Base-by-base conservation (phyloP, 2,797 vertebrate genomes). In the Knipowitschia caucasica region DNA sequence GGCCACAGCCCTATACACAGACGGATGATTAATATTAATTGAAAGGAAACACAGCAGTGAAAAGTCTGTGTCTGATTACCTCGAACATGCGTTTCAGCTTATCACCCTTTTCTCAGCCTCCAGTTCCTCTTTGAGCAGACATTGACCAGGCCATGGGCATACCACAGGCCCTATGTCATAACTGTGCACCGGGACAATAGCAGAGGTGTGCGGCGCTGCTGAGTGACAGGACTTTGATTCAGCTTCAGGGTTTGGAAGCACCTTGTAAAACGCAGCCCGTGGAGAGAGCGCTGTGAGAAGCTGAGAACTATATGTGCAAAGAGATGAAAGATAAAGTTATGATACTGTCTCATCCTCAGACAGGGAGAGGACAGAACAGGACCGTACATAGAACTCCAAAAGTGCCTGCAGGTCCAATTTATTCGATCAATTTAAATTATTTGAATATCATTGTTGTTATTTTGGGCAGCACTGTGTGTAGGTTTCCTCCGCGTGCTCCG, bases 161-260 rank as follows among this genome's bases (percentile, higher is more conserved):
- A 57, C 69, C 73, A 45, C 54, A 77, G 69, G 35, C 65, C 23
- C 30, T 60, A 50, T 62, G 69, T 77, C 77, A 77, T 64, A 30
- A 59, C 63, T 61, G 66, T 66, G 62, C 21, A 2, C 50, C 49
- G 27, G 5, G 27, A 31, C 15, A 30, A 50, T 60, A 58, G 46
- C 57, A 46, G 56, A 56, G 69, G 64, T 72, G 62, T 7, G 20
- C 49, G 26, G 56, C 30, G 73, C 62, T 75, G 78, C 63, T 17
- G 36, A 50, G 60, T 68, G 61, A 80, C 63, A 44, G 36, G 27
- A 56, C 49, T 54, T 35, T 24, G 29, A 57, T 52, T 71, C 65
- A 21, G 50, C 63, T 68, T 65, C 55, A 60, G 39, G 42, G 58
- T 51, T 27, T 73, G 62, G 60, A 69, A 75, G 51, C 50, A 77